A percentile compares a stretch with the other conserved stretches of the same genome.
These are phyloP conservation scores for Phymatocera aterrima DNA, from an alignment of 2,888 invertebrate species.

Conservation along the genomic window DNA sequence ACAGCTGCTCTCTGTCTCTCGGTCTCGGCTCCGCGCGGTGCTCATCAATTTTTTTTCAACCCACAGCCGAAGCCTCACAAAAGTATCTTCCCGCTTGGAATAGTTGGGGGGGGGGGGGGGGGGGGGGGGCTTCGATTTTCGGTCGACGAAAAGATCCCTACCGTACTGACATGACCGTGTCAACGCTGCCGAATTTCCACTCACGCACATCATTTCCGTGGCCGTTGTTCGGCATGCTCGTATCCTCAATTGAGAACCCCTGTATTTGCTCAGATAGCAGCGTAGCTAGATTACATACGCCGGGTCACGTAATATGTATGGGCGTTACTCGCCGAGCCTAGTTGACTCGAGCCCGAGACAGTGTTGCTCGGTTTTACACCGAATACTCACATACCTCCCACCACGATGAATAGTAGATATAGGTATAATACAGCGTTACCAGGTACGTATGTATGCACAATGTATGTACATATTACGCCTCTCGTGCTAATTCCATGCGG, in stretches of 20 bases:
- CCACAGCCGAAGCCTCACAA: not conserved
- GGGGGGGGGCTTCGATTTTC: not conserved
- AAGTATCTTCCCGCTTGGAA: not conserved
- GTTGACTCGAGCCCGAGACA: constrained; percentile 2
- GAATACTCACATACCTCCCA: not conserved
- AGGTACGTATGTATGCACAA: too few relatives aligned
- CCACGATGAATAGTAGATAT: too few relatives aligned
- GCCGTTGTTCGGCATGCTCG: not conserved
- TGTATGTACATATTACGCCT: too few relatives aligned
- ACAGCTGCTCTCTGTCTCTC: not conserved
- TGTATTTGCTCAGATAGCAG: constrained; percentile 18
- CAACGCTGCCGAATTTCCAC: not conserved
- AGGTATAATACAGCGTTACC: too few relatives aligned
- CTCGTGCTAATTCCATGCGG: too few relatives aligned
- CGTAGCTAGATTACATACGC: constrained; percentile 3
- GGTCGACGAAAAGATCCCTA: not conserved
- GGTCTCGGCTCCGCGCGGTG: not conserved
- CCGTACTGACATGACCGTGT: not conserved
- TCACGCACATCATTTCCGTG: not conserved
- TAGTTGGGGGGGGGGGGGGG: too few relatives aligned
- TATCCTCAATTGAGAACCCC: constrained; percentile 21
- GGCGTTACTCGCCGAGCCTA: constrained; percentile 24
- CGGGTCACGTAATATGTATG: constrained; percentile 34
- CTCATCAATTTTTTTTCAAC: not conserved
- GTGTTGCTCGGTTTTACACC: not conserved